These are phyloP conservation scores for Coecobrya sp. DNA, from an alignment of 2,888 invertebrate genomes.

Conservation along the genomic window DNA sequence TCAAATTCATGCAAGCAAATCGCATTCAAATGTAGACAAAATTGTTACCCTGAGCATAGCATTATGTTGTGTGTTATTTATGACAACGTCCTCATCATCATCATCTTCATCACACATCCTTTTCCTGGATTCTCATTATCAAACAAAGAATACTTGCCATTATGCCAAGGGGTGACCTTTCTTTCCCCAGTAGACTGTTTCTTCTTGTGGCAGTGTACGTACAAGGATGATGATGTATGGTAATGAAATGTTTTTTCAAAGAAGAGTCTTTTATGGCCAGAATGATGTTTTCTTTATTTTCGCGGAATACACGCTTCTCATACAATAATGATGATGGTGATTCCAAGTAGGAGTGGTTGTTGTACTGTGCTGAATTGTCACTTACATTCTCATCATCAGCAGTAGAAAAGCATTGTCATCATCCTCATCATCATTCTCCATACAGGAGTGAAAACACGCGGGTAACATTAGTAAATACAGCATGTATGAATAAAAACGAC, in stretches of 20 bases:
- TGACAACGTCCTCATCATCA: neutral
- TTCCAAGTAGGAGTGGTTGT: neutral
- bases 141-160: slow-evolving; percentile 1
- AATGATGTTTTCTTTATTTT: neutral
- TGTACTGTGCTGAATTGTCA: slow-evolving; percentile 66
- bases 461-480: neutral
- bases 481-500: neutral
- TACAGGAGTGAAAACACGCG: neutral
- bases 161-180: slow-evolving; percentile 29
- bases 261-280: neutral
- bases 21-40: neutral
- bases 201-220: neutral
- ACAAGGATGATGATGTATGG: slow-evolving; percentile 12
- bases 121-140: slow-evolving; percentile 31
- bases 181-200: neutral
- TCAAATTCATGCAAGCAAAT: neutral
- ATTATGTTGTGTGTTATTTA: neutral
- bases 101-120: slow-evolving; percentile 12
- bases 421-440: neutral
- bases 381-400: slow-evolving; percentile 66
- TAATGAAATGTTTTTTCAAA: slow-evolving; percentile 45
- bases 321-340: slow-evolving; percentile 14
- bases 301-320: slow-evolving; percentile 33
- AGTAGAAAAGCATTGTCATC: slow-evolving; percentile 4
- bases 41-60: neutral